Evolutionary conservation across 53 echinoderm and acorn worm species (phyloP), one percentile per base, ranked within the genome.

Genomic region (Mesocentrotus franciscanus): DNA sequence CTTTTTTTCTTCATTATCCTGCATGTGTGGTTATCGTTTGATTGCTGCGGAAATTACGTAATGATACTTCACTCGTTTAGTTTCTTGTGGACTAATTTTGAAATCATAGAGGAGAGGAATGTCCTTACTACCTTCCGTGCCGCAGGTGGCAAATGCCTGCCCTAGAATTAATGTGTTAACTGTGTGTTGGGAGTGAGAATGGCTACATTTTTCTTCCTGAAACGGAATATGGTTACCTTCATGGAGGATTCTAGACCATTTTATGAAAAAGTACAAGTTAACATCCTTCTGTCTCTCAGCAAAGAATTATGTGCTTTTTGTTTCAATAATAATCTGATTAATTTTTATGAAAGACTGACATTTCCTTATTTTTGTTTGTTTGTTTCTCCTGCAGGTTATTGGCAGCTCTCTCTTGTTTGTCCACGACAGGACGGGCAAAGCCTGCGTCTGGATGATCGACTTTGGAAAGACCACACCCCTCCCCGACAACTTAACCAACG

Each of bases 381-480:
- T 27, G 4, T 89, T 14, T 59, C 60, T n/a, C 57, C 27, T 89
- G 76, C 11, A 99, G 99, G 99, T 98, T 16, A 98, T 99, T 56
- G 99, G 99, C 16, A 99, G 99, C 87, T 99, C 98, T 33, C 94
- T 98, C 32, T 96, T 99, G 16, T 99, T 99, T 92, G 98, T 99
- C 20, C 98, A 99, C 71, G 99, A 99, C 94, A 96, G 92, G 78
- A 97, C 97, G 26, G 99, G 99, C 56, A 97, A 96, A 56, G 98
- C 99, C 49, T 95, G 96, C 18, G 96, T 99, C 16, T 99, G 99
- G 99, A 99, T 99, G 97, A 99, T 99, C 35, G 99, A 99, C 95
- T 99, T 99, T 78, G 99, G 99, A 90, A 99, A 99, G 95, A 99
- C 98, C 58, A 98, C 97, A 17, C 96, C 97, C 33, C 97, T 99